Evolutionary conservation across 2,797 vertebrate species (phyloP), one percentile per base, ranked within the genome.

Genomic region (Paramormyrops hopkinsi): DNA sequence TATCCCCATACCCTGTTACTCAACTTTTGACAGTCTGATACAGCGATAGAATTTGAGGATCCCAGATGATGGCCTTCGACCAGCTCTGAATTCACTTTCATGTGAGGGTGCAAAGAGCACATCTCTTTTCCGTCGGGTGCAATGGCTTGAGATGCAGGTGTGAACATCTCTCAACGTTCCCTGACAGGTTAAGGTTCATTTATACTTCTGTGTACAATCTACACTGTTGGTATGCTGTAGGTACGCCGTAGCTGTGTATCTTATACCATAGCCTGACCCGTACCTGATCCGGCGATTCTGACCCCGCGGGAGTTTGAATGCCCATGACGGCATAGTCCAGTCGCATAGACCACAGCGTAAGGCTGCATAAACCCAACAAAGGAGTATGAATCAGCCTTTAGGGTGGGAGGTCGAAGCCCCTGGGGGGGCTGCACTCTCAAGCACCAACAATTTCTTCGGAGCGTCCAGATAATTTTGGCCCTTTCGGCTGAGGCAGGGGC

Each of bases 401-500:
- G 22, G n/a, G 5, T 53, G 22, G 48, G 84, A 86, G 6, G n/a
- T 19, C 83, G 3, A 51, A 79, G 8, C 48, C 33, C 9, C 9
- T n/a, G 4, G 29, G 44, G 33, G 48, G 46, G 46, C 7, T 50
- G 4, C 62, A n/a, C 5, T 48, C 65, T 25, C 8, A 73, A 82
- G 12, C 8, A 83, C 53, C 41, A 3, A 17, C 89, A 69, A 54
- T 79, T 87, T 87, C 2, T 46, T 79, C 2, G 37, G 62, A 25
- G 51, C 9, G 2, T 54, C 37, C 48, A 29, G 69, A 87, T 88
- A 17, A 83, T 84, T 41, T 33, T 62, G 5, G 90, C 85, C 85
- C 76, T 69, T 90, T 90, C 33, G 51, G 88, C 88, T 89, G 90
- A 90, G 85, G 59, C 87, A 85, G 89, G 51, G 86, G 86, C 82